phyloP scores from a whole-genome alignment of 2,797 vertebrate genomes.

The Xiphophorus birchmanni region DNA sequence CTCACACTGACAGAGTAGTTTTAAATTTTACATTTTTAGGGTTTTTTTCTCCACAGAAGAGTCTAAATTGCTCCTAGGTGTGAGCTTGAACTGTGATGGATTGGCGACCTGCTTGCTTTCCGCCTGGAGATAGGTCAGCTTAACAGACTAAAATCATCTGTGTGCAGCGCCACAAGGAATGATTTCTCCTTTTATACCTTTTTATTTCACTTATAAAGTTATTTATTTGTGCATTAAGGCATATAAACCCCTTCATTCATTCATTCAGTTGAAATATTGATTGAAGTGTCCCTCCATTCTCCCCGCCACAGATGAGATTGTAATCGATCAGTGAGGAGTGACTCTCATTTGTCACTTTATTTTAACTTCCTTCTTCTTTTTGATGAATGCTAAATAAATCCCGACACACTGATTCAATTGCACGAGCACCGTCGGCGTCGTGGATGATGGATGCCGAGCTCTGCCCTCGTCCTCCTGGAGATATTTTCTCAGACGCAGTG shows the following conservation, averaged over 20 bases:
- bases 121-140: neutral
- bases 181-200: neutral
- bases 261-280: slow-evolving; percentile 1
- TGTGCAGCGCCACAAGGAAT: neutral
- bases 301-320: slow-evolving; percentile 9
- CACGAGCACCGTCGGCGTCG: slow-evolving; percentile 45
- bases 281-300: neutral
- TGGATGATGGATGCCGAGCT: slow-evolving; percentile 64
- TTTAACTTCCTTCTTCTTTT: slow-evolving; percentile 40
- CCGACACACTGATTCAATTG: slow-evolving; percentile 62
- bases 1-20: neutral
- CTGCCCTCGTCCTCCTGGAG: slow-evolving; percentile 52
- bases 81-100: neutral
- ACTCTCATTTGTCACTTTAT: slow-evolving; percentile 39
- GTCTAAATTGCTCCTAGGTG: neutral
- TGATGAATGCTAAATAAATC: slow-evolving; percentile 57
- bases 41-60: neutral
- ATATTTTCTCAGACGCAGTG: slow-evolving; percentile 58
- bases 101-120: neutral
- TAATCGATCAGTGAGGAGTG: slow-evolving; percentile 29
- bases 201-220: neutral
- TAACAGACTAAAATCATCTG: neutral
- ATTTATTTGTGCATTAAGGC: neutral
- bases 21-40: neutral
- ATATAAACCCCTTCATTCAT: neutral